These are phyloP conservation scores for Lycophotia porphyrea DNA, from an alignment of 2,888 invertebrate genomes.

Conservation along the genomic window DNA sequence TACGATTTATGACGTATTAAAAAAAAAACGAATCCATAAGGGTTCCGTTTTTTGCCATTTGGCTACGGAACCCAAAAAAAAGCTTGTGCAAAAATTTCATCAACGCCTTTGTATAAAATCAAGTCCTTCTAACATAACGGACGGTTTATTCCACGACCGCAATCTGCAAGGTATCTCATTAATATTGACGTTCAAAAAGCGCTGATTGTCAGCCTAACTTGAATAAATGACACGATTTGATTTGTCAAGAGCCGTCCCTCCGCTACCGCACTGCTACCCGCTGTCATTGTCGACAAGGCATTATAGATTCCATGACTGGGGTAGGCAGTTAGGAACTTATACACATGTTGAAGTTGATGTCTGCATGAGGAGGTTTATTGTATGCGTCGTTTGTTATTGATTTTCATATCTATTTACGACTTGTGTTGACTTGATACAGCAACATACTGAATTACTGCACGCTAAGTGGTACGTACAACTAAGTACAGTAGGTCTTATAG, in stretches of 20 bases:
- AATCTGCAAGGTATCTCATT: background rate
- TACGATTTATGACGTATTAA: too few species aligned
- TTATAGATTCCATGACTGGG: constrained; percentile 14
- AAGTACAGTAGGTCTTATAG: background rate
- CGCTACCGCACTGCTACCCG: background rate
- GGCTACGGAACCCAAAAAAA: too few species aligned
- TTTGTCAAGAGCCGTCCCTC: background rate
- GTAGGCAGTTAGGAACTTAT: constrained; percentile 7
- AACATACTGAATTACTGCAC: background rate
- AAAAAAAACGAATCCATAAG: too few species aligned
- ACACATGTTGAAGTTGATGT: constrained; percentile 33
- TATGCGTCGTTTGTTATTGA: constrained; percentile 38
- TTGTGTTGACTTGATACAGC: constrained; percentile 2
- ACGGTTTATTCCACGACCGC: background rate
- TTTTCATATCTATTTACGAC: constrained; percentile 35
- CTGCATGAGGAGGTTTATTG: constrained; percentile 33
- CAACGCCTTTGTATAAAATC: background rate
- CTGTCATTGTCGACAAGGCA: background rate
- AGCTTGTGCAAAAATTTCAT: background rate
- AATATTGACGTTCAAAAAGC: background rate
- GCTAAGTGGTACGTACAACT: background rate
- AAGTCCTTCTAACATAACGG: background rate
- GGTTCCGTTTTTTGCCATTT: too few species aligned
- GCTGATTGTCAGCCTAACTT: background rate
- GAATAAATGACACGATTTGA: background rate